phyloP scores from a whole-genome alignment of 2,797 vertebrate species.

The Enteromius viviparus region DNA sequence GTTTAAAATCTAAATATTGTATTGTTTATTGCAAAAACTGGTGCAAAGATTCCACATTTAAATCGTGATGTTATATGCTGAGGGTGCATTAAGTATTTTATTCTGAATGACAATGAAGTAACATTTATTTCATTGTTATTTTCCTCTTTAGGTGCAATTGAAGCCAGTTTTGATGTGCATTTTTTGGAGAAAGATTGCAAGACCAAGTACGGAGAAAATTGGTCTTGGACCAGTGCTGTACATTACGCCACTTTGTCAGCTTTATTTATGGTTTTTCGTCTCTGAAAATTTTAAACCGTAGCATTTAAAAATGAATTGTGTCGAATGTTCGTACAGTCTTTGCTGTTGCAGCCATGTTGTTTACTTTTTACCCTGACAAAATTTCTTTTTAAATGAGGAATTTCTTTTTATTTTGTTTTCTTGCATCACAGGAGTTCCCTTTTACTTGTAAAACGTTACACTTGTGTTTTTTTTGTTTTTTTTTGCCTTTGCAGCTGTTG shows the following conservation, averaged over 20 bases:
- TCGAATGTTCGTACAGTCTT: constrained; percentile 86
- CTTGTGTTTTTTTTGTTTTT: constrained; percentile 52
- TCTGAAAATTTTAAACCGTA: constrained; percentile 81
- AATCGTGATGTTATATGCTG: not conserved
- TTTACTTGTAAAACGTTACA: constrained; percentile 57
- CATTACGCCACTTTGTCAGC: constrained; percentile 88
- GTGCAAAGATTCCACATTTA: not conserved
- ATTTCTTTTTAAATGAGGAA: constrained; percentile 48
- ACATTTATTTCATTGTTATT: not conserved
- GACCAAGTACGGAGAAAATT: constrained; percentile 66
- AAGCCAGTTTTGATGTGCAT: constrained; percentile 65
- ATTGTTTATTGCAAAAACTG: not conserved
- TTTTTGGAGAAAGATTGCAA: constrained; percentile 63
- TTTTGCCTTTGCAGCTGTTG: constrained; percentile 54
- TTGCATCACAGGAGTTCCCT: constrained; percentile 66
- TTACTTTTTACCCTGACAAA: constrained; percentile 30
- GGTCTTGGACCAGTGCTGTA: constrained; percentile 85
- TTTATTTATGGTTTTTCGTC: constrained; percentile 93
- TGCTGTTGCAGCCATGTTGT: constrained; percentile 76
- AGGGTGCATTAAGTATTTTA: not conserved
- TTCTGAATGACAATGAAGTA: not conserved
- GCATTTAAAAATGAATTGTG: constrained; percentile 74
- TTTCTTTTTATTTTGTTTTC: constrained; percentile 57
- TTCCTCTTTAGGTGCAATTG: constrained; percentile 44
- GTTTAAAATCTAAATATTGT: not conserved